Base-by-base conservation (phyloP, 2,113 vertebrate species). In the Nothoprocta pentlandii region DNA sequence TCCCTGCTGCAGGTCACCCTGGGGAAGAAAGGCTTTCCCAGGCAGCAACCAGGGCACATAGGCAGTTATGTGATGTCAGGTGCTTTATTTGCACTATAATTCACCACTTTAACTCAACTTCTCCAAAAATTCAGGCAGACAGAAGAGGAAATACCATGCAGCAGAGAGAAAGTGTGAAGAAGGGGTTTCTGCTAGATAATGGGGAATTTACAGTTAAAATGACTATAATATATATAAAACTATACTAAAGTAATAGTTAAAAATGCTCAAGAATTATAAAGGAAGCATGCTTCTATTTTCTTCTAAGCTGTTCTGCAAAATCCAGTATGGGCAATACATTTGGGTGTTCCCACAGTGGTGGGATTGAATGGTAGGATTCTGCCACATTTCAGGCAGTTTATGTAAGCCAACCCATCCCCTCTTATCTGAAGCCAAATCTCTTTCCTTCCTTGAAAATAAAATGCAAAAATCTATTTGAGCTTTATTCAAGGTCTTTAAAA, bases 71-170 rank as follows among this genome's bases (percentile, higher is more conserved):
- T 2, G 12, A 42, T 22, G 32, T 34, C 70, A 10, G 2, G 12
- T 6, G 70, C 80, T 87, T 90, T 64, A 32, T 34, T 90, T 85
- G 68, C 7, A 1, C n/a, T 84, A 26, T 53, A 90, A 90, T 64
- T 94, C 88, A 83, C 51, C 83, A 15, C 70, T 88, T 81, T 76
- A 84, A 74, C 86, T 93, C 89, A 64, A 66, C 32, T 53, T 36
- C 69, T 96, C 94, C 80, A 94, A 87, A 96, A 94, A 79, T 47
- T 68, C 85, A 79, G 71, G 71, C 91, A 96, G 93, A 93, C 87
- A 95, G 94, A 94, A 95, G 41, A 95, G 82, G 93, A 97, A 95
- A 93, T 95, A 89, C 87, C 85, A 92, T 1, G 4, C 66, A 58
- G 80, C 0, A 3, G 68, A 69, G 68, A 89, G 54, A 76, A 84